phyloP scores from a whole-genome alignment of 1,140 invertebrate species.

The Hycleus phaleratus region DNA sequence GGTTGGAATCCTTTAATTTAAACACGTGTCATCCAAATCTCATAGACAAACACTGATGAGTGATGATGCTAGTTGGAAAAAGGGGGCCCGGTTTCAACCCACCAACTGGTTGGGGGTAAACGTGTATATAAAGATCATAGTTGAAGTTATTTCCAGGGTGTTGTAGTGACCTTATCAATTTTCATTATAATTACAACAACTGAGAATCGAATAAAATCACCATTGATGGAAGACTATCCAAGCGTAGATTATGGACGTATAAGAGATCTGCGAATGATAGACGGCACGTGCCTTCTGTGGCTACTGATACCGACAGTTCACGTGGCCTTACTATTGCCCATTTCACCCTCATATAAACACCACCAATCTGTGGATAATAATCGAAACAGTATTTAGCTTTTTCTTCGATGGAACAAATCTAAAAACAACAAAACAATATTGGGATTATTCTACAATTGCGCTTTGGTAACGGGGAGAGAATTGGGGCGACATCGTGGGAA shows the following conservation, averaged over 20 bases:
- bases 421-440: slow-evolving; percentile 1
- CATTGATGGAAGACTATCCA: neutral
- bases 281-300: slow-evolving; percentile 32
- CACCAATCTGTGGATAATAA: too few species aligned
- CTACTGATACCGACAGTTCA: slow-evolving; percentile 35
- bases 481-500: slow-evolving; percentile 13
- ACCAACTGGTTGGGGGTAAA: too few species aligned
- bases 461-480: neutral
- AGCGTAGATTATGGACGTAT: slow-evolving; percentile 8
- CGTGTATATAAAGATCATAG: too few species aligned
- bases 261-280: slow-evolving; percentile 30
- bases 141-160: too few species aligned
- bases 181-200: too few species aligned
- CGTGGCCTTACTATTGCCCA: slow-evolving; percentile 18
- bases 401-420: too few species aligned
- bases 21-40: slow-evolving; percentile 9
- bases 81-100: too few species aligned
- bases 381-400: too few species aligned
- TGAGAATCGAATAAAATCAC: too few species aligned
- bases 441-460: neutral
- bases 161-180: too few species aligned
- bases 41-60: slow-evolving; percentile 9
- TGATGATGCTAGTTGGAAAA: neutral
- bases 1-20: slow-evolving; percentile 5
- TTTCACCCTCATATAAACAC: neutral